Percentiles rank a stretch among this genome's conserved stretches.
Conservation (phyloP, 2,113 vertebrate species). For the Indicator indicator region DNA sequence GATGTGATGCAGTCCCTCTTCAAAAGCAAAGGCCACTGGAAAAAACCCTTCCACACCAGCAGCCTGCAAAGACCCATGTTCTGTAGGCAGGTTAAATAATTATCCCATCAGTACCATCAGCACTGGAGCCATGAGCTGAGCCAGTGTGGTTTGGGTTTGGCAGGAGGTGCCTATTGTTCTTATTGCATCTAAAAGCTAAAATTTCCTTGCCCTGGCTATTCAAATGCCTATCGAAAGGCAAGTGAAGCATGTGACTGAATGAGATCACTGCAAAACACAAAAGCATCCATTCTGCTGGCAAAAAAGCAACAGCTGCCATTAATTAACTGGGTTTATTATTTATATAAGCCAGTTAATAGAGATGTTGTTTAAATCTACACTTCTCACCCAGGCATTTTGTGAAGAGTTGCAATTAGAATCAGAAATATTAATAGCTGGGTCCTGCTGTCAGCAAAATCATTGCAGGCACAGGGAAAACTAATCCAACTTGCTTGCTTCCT, state of each 20-base stretch:
- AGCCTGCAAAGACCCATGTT: neutral
- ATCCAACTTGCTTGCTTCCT: constrained; percentile 56
- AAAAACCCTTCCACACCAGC: neutral
- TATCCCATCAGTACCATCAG: neutral
- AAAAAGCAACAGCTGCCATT: constrained; percentile 46
- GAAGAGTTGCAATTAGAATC: neutral
- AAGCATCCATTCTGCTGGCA: constrained; percentile 6
- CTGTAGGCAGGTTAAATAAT: neutral
- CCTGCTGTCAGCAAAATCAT: neutral
- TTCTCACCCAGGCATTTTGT: constrained; percentile 4
- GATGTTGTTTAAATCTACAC: constrained; percentile 12
- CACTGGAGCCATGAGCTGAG: neutral
- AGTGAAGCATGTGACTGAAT: constrained; percentile 20
- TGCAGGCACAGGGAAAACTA: neutral
- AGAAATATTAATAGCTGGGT: neutral
- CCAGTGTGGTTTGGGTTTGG: neutral
- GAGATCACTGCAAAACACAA: neutral
- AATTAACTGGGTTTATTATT: constrained; percentile 54
- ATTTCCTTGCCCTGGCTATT: neutral
- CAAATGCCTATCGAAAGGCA: constrained; percentile 18
- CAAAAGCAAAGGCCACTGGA: neutral
- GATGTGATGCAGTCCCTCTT: neutral
- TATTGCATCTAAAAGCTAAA: neutral
- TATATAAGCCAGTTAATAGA: constrained; percentile 18
- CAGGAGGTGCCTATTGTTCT: constrained; percentile 23